Evolutionary conservation across 30 jellyfish, hydroid and myxozoan species (phyloP), one percentile per base, ranked within the genome.

Genomic region (Mastigias papua): DNA sequence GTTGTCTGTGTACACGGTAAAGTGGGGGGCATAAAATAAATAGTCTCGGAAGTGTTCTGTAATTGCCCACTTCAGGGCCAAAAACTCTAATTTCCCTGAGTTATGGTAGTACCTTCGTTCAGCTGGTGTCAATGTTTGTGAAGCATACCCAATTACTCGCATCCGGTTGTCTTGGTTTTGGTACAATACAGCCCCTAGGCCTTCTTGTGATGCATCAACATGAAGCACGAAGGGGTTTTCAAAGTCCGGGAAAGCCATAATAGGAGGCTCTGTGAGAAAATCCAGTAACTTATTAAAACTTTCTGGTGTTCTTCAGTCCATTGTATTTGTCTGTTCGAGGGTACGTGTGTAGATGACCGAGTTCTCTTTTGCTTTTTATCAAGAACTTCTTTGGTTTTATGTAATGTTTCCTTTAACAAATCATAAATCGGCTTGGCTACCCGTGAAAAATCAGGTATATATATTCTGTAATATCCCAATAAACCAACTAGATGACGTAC

Each of bases 351-450:
- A 20, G 78, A 66, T 28, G 27, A 15, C 48, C 26, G 26, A 13
- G 37, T 66, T 32, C 48, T 25, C 51, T 22, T 16, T 3, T 20
- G 48, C 48, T 66, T 57, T 23, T 57, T 20, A 66, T 66, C 25
- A 15, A 22, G 16, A 9, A 16, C 22, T 22, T 28, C 51, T 13
- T 22, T 28, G 51, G 22, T 21, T 15, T 22, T 15, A 16, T 21
- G 78, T 42, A 42, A 42, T 21, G 27, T 21, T 48, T 63, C 67
- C 30, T 72, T 71, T 15, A 87, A 73, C 34, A 87, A 57, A 17
- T 87, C 91, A 51, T 48, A 48, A n/a, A 87, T 25, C 16, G 96
- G 92, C 63, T 87, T 76, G 0, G 87, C 96, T 1, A 64, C 76
- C 75, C 73, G 16, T 28, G 96, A 25, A 33, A 88, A 88, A 25